Evolutionary conservation across 2,888 invertebrate genomes (phyloP).

Genomic region (Lasioglossum oenotherae): DNA sequence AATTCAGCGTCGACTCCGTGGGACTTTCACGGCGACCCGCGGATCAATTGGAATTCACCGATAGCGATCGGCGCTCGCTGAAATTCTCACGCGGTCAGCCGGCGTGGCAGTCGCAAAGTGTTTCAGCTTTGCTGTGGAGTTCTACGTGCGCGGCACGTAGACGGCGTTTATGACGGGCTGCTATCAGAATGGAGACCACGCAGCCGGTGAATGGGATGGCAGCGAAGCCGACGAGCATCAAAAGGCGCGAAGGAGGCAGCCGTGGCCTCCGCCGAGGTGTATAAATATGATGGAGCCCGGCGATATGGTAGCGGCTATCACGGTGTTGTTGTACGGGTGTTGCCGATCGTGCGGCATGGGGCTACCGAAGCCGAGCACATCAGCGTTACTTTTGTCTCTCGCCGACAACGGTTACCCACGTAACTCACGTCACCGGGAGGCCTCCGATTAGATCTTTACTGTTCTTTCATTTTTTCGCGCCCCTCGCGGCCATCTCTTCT

Average conservation of each 20-base stretch:
- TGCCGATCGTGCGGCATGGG: slow-evolving; percentile 68
- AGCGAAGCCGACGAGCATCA: slow-evolving; percentile 58
- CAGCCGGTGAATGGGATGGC: slow-evolving; percentile 35
- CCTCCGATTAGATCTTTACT: slow-evolving; percentile 75
- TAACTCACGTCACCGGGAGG: slow-evolving; percentile 77
- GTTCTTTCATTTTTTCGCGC: slow-evolving; percentile 51
- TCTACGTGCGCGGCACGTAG: slow-evolving; percentile 38
- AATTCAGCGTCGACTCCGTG: background rate
- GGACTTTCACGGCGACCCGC: background rate
- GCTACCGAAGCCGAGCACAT: slow-evolving; percentile 62
- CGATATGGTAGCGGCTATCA: slow-evolving; percentile 69
- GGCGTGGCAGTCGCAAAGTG: slow-evolving; percentile 25
- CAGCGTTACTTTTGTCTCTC: slow-evolving; percentile 72
- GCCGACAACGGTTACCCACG: slow-evolving; percentile 76
- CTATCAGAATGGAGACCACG: slow-evolving; percentile 33
- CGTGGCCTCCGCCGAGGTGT: slow-evolving; percentile 66
- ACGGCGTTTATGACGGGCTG: slow-evolving; percentile 40
- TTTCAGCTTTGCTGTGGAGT: slow-evolving; percentile 16
- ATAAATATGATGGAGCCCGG: slow-evolving; percentile 75
- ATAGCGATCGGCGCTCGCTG: slow-evolving; percentile 19
- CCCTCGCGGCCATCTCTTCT: slow-evolving; percentile 9
- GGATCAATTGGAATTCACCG: slow-evolving; percentile 40
- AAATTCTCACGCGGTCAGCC: slow-evolving; percentile 46
- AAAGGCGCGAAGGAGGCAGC: slow-evolving; percentile 66
- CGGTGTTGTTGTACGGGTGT: slow-evolving; percentile 64